These are phyloP conservation scores for Neopelma chrysocephalum DNA, from an alignment of 2,797 vertebrate genomes.

Conservation along the genomic window DNA sequence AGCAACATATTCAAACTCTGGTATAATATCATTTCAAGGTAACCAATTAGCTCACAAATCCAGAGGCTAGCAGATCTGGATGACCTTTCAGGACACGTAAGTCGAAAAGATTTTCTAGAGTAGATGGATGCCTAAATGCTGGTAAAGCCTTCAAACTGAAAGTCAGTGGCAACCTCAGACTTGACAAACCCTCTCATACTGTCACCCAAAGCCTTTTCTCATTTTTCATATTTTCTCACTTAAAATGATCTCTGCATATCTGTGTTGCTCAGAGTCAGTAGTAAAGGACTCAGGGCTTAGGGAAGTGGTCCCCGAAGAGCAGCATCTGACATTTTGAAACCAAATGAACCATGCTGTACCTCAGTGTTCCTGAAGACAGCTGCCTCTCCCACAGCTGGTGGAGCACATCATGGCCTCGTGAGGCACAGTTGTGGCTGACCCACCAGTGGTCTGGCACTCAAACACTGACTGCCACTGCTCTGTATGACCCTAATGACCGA, in stretches of 20 bases:
- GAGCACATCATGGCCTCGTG: neutral
- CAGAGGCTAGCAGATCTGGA: neutral
- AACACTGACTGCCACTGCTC: neutral
- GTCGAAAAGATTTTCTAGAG: neutral
- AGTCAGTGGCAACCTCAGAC: neutral
- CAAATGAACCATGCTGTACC: neutral
- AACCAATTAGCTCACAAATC: neutral
- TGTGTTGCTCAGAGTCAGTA: neutral
- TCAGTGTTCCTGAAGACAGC: neutral
- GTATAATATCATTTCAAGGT: neutral
- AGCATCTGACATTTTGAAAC: neutral
- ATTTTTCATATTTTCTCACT: neutral
- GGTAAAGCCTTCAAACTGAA: neutral
- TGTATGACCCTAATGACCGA: neutral
- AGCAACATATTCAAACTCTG: neutral
- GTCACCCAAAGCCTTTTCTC: neutral
- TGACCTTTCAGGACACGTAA: neutral
- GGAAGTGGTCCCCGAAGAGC: neutral
- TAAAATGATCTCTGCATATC: neutral
- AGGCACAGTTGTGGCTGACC: neutral
- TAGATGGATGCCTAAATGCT: no score
- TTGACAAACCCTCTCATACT: neutral
- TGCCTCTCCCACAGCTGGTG: neutral
- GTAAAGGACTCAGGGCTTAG: neutral
- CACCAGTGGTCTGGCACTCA: fast-evolving